Evolutionary conservation across 2,888 invertebrate species (phyloP).

Genomic region (Phymatocera aterrima): DNA sequence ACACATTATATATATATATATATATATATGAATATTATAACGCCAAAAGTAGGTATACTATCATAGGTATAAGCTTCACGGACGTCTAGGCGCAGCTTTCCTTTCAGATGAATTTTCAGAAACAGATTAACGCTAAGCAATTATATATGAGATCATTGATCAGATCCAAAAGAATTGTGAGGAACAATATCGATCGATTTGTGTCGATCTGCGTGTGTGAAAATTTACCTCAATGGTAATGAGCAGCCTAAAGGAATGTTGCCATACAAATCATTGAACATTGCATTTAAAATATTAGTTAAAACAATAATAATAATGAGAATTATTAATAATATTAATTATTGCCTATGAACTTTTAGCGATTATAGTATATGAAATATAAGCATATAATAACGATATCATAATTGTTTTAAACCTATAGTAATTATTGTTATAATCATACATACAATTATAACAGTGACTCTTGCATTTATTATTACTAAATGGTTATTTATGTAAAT

Average conservation of each 20-base stretch:
- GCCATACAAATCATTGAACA: constrained; percentile 36
- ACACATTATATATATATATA: constrained; percentile 2
- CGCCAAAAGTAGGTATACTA: constrained; percentile 48
- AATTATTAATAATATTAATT: constrained; percentile 1
- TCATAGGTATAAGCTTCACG: too few species aligned
- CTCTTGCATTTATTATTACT: constrained; percentile 5
- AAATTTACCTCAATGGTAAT: too few species aligned
- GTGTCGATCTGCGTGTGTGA: too few species aligned
- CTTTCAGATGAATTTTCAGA: too few species aligned
- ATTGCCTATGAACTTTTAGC: constrained; percentile 2
- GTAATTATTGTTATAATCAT: neutral
- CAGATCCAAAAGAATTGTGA: too few species aligned
- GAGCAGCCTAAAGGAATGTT: too few species aligned
- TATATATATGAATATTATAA: too few species aligned
- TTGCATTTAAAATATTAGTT: constrained; percentile 39
- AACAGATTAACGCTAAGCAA: too few species aligned
- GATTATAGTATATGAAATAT: neutral
- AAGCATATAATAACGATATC: neutral
- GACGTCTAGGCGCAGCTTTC: too few species aligned
- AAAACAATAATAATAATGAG: neutral
- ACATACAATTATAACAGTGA: neutral
- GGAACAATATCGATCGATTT: too few species aligned
- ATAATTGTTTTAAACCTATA: constrained; percentile 17
- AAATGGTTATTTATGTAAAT: too few species aligned
- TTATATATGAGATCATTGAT: too few species aligned